phyloP scores from a whole-genome alignment of 2,888 invertebrate species.

The Ametastegia equiseti region DNA sequence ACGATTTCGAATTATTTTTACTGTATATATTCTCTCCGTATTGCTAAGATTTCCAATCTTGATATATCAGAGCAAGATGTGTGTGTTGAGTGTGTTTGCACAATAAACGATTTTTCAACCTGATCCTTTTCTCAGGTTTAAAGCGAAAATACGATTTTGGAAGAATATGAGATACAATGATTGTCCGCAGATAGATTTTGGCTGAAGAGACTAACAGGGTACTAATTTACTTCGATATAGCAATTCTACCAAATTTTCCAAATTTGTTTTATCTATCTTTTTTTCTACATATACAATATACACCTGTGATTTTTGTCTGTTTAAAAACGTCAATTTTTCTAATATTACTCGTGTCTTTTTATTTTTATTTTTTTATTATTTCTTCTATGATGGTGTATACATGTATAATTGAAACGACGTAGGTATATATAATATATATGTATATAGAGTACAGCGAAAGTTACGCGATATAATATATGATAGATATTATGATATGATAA shows the following conservation, averaged over 20 bases:
- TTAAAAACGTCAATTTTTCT: neutral
- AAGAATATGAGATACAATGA: slow-evolving; percentile 11
- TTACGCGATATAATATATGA: neutral
- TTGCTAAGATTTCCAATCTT: neutral
- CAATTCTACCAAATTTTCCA: neutral
- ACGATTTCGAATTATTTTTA: neutral
- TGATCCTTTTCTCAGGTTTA: slow-evolving; percentile 25
- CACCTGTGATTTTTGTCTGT: neutral
- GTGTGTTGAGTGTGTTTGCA: no score
- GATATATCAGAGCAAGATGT: neutral
- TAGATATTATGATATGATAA: neutral
- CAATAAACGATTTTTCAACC: neutral
- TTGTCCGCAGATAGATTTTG: neutral
- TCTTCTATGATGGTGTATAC: neutral
- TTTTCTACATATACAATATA: neutral
- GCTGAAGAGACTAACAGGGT: neutral
- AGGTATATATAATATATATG: no score
- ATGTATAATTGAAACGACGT: slow-evolving; percentile 72
- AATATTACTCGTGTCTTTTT: no score
- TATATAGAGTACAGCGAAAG: slow-evolving; percentile 50
- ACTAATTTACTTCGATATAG: neutral
- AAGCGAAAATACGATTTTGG: slow-evolving; percentile 28
- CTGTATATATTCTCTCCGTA: neutral
- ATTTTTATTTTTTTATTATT: neutral
- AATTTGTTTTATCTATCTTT: neutral